Evolutionary conservation across 2,113 vertebrate genomes (phyloP).

Genomic region (Pampusana beccarii): DNA sequence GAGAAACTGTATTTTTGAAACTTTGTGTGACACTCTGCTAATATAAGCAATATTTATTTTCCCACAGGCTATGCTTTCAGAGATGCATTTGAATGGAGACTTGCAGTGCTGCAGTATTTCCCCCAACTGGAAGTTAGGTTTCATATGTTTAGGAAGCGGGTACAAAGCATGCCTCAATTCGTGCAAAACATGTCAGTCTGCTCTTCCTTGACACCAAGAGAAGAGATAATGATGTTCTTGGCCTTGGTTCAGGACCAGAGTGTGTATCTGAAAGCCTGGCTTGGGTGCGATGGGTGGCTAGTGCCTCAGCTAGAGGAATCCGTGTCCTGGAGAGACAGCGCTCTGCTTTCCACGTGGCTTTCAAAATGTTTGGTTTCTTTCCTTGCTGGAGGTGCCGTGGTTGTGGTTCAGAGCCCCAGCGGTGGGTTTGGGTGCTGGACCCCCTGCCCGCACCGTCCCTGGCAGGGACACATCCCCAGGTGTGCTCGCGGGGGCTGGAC

Average conservation of each 20-base stretch:
- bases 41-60: background rate
- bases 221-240: rapidly evolving
- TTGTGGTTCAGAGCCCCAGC: background rate
- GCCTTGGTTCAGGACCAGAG: background rate
- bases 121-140: too few species aligned
- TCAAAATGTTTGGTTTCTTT: rapidly evolving
- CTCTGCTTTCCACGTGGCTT: rapidly evolving
- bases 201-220: background rate
- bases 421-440: background rate
- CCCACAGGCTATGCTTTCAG: background rate
- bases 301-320: background rate
- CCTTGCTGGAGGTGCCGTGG: background rate
- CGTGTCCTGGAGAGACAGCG: rapidly evolving
- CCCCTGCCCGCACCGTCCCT: too few species aligned
- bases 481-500: background rate
- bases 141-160: too few species aligned
- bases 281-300: rapidly evolving
- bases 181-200: rapidly evolving
- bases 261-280: background rate
- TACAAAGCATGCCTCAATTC: background rate
- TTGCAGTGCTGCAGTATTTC: background rate
- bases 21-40: background rate
- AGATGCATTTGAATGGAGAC: background rate
- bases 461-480: rapidly evolving
- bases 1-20: background rate